Evolutionary conservation across 2,113 vertebrate species (phyloP).

Genomic region (Junco hyemalis): DNA sequence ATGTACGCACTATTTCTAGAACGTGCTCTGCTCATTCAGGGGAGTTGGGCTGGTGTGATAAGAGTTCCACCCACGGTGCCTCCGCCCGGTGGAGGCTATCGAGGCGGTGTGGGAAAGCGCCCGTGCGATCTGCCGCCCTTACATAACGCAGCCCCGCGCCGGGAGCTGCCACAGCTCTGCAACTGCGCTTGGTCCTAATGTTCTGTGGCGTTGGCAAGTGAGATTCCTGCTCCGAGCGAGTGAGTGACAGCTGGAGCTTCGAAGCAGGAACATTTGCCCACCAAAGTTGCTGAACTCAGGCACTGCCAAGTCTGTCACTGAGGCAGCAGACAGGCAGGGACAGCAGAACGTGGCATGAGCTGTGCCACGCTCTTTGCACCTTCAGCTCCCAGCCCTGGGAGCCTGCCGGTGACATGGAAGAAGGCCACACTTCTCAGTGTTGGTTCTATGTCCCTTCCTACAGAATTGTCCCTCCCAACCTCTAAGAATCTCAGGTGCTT

Average conservation of each 20-base stretch:
- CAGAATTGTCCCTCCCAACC: neutral
- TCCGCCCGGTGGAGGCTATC: slow-evolving; percentile 33
- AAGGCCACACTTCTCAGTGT: neutral
- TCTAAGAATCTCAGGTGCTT: neutral
- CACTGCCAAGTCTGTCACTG: slow-evolving; percentile 19
- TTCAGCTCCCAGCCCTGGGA: neutral
- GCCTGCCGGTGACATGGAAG: neutral
- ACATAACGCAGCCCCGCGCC: neutral
- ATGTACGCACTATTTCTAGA: neutral
- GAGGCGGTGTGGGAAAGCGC: neutral
- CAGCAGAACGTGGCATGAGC: neutral
- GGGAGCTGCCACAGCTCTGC: slow-evolving; percentile 14
- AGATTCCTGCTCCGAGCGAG: neutral
- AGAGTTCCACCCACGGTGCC: slow-evolving; percentile 50
- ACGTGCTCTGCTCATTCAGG: slow-evolving; percentile 13
- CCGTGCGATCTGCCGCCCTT: neutral
- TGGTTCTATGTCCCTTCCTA: neutral
- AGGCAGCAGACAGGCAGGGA: slow-evolving; percentile 10
- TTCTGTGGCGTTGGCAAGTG: slow-evolving; percentile 23
- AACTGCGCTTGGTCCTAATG: slow-evolving; percentile 36
- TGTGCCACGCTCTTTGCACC: neutral
- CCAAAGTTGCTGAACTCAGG: slow-evolving; percentile 17
- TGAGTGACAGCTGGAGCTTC: slow-evolving; percentile 24
- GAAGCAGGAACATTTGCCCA: slow-evolving; percentile 47
- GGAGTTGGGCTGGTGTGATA: slow-evolving; percentile 19